Evolutionary conservation across 2,113 vertebrate genomes (phyloP).

Genomic region (Urocynchramus pylzowi): DNA sequence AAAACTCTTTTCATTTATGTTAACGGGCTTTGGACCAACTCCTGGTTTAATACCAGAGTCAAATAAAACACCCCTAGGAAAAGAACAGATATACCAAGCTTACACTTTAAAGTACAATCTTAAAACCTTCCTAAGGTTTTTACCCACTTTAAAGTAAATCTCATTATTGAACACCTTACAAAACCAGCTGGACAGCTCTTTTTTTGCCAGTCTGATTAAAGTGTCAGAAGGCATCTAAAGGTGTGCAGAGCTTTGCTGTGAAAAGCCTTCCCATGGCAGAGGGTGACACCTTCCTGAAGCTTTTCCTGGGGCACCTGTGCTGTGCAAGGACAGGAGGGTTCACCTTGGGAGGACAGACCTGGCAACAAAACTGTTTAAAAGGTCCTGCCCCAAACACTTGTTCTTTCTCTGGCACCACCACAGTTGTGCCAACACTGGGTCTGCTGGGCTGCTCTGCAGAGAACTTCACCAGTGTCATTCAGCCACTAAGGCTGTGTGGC

Average conservation of each 20-base stretch:
- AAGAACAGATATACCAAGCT: neutral
- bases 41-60: slow-evolving; percentile 36
- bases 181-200: neutral
- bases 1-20: slow-evolving; percentile 48
- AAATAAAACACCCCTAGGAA: slow-evolving; percentile 37
- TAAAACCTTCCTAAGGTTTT: slow-evolving; percentile 26
- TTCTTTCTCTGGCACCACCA: neutral
- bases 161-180: neutral
- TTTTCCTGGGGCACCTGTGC: neutral
- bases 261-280: neutral
- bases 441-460: neutral
- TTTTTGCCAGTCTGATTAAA: neutral
- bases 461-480: neutral
- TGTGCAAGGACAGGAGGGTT: neutral
- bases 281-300: neutral
- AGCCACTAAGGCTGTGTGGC: neutral
- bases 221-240: neutral
- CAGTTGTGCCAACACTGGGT: neutral
- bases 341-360: neutral
- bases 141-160: neutral
- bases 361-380: neutral
- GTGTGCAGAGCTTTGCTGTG: rapidly evolving
- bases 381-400: neutral
- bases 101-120: neutral
- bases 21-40: slow-evolving; percentile 32